Conservation (phyloP, 1,140 invertebrate genomes). For the Pachyrhynchus sulphureomaculatus region DNA sequence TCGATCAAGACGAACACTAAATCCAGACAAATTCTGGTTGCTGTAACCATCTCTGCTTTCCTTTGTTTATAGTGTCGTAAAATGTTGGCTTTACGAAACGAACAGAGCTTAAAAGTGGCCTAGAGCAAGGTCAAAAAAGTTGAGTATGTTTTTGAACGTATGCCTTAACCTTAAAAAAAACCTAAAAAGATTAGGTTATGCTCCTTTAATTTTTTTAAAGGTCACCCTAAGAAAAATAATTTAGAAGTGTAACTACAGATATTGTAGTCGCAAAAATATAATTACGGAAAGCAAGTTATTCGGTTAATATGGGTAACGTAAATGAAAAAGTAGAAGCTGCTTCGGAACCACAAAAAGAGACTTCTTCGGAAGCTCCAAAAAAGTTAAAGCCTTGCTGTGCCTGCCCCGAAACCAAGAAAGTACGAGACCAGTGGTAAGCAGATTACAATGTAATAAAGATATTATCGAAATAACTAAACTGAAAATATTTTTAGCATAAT, state of each 20-base stretch:
- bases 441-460: conserved; percentile 14
- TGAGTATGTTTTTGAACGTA: background rate
- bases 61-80: no score
- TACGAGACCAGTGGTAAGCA: conserved; percentile 84
- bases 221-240: no score
- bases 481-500: conserved; percentile 77
- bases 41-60: no score
- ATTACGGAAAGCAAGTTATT: background rate
- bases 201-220: no score
- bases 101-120: no score
- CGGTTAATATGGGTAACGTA: conserved; percentile 36
- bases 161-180: background rate
- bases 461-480: conserved; percentile 4
- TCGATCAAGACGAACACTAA: no score
- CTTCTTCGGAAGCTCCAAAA: conserved; percentile 56
- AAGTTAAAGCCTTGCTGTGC: conserved; percentile 96
- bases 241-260: background rate
- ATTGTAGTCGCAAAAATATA: background rate
- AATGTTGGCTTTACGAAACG: no score
- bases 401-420: conserved; percentile 94
- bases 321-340: conserved; percentile 47
- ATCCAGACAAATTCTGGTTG: no score
- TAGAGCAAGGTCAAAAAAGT: no score
- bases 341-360: conserved; percentile 31
- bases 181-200: no score